phyloP scores from a whole-genome alignment of 92 coral and sea anemone genomes.

The Palythoa caribaeorum region DNA sequence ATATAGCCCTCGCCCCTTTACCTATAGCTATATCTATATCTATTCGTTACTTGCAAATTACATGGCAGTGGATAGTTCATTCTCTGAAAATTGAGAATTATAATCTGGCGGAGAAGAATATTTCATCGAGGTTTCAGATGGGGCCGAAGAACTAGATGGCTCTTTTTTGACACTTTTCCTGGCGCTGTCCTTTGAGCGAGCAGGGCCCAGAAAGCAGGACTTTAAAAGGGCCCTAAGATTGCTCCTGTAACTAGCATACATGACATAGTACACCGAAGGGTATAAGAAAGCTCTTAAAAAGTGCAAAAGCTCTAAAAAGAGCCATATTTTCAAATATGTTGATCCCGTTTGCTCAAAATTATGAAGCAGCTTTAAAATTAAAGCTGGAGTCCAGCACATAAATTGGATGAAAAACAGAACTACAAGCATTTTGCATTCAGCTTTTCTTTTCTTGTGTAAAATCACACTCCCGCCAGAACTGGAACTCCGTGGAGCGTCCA shows the following conservation, averaged over 20 bases:
- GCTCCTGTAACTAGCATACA: slow-evolving; percentile 69
- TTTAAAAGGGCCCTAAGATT: slow-evolving; percentile 62
- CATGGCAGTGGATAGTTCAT: slow-evolving; percentile 22
- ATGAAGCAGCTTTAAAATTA: slow-evolving; percentile 57
- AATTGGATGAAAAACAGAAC: slow-evolving; percentile 65
- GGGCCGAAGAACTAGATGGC: slow-evolving; percentile 4
- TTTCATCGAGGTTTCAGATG: slow-evolving; percentile 27
- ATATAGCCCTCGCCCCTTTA: too few species aligned
- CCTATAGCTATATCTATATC: too few species aligned
- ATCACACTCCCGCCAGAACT: slow-evolving; percentile 94
- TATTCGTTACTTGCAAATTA: background rate
- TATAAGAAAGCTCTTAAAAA: slow-evolving; percentile 66
- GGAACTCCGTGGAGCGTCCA: slow-evolving; percentile 70
- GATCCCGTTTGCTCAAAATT: slow-evolving; percentile 47
- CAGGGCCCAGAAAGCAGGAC: slow-evolving; percentile 41
- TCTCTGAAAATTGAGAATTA: slow-evolving; percentile 21
- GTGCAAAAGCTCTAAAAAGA: slow-evolving; percentile 76
- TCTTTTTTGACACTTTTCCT: slow-evolving; percentile 10
- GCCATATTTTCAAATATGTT: slow-evolving; percentile 69
- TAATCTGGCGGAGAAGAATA: slow-evolving; percentile 21
- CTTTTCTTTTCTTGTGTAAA: slow-evolving; percentile 74
- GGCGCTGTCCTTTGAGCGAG: slow-evolving; percentile 14
- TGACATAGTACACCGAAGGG: slow-evolving; percentile 71
- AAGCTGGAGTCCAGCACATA: slow-evolving; percentile 79
- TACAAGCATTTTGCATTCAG: slow-evolving; percentile 63